Conservation (phyloP, 2,113 vertebrate species). For the Melanerpes formicivorus region DNA sequence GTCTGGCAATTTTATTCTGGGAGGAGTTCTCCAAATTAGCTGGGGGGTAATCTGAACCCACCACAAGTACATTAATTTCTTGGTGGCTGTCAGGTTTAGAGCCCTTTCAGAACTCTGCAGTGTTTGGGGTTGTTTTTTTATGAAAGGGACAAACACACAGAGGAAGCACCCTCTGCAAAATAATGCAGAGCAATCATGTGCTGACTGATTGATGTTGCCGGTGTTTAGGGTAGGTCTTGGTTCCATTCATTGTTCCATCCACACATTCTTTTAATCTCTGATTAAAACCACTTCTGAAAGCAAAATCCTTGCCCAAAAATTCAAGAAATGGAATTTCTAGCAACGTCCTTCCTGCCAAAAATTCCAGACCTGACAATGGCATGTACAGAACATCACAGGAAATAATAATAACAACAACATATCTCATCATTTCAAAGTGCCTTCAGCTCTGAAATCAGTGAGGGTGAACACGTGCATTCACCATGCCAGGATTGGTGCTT, state of each 20-base stretch:
- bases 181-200: background rate
- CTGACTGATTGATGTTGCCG: background rate
- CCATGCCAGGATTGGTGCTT: conserved; percentile 4
- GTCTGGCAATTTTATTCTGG: no score
- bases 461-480: background rate
- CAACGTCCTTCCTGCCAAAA: background rate
- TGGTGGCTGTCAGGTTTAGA: background rate
- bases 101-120: background rate
- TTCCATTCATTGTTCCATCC: background rate
- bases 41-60: no score
- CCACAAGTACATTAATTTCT: background rate
- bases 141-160: background rate
- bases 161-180: background rate
- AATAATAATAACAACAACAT: background rate
- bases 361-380: background rate
- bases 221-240: background rate
- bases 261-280: background rate
- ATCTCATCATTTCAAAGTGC: background rate
- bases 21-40: no score
- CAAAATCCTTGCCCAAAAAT: background rate
- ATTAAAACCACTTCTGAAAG: background rate
- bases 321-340: background rate
- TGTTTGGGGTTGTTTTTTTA: background rate
- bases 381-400: background rate
- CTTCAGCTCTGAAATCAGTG: background rate